Conservation (phyloP, 2,888 invertebrate species). For the Pollenia angustigena region DNA sequence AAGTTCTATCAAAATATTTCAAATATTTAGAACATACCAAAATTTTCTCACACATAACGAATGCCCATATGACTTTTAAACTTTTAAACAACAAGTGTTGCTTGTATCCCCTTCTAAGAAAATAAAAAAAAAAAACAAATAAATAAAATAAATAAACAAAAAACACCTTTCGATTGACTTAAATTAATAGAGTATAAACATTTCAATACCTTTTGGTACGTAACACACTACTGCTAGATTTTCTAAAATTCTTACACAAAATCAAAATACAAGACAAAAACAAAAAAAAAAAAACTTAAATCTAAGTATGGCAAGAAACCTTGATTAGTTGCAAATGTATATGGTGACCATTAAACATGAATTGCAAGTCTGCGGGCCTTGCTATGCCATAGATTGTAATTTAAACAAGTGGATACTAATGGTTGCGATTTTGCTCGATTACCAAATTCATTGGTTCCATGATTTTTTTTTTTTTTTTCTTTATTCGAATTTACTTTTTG, state of each 20-base stretch:
- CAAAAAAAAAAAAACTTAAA: constrained; percentile 16
- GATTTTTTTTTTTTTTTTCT: neutral
- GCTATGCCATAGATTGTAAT: constrained; percentile 18
- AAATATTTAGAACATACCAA: constrained; percentile 58
- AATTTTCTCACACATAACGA: constrained; percentile 62
- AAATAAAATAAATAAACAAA: neutral
- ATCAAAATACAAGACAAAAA: constrained; percentile 20
- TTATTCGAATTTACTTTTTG: neutral
- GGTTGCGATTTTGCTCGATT: constrained; percentile 30
- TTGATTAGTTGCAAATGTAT: constrained; percentile 34
- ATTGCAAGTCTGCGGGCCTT: constrained; percentile 11
- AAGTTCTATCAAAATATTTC: constrained; percentile 44
- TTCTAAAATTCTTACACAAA: constrained; percentile 30
- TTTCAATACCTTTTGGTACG: constrained; percentile 55
- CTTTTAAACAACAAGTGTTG: constrained; percentile 37
- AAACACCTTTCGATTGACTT: constrained; percentile 66
- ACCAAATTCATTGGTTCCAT: constrained; percentile 29
- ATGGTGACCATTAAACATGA: constrained; percentile 55
- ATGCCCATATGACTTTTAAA: constrained; percentile 60
- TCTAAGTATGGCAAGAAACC: constrained; percentile 50
- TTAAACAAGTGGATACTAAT: constrained; percentile 43
- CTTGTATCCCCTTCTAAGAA: constrained; percentile 55
- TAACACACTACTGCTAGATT: constrained; percentile 34
- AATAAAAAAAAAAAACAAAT: neutral
- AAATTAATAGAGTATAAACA: constrained; percentile 65